phyloP scores from a whole-genome alignment of 1,140 invertebrate genomes.

The Diorhabda carinulata region DNA sequence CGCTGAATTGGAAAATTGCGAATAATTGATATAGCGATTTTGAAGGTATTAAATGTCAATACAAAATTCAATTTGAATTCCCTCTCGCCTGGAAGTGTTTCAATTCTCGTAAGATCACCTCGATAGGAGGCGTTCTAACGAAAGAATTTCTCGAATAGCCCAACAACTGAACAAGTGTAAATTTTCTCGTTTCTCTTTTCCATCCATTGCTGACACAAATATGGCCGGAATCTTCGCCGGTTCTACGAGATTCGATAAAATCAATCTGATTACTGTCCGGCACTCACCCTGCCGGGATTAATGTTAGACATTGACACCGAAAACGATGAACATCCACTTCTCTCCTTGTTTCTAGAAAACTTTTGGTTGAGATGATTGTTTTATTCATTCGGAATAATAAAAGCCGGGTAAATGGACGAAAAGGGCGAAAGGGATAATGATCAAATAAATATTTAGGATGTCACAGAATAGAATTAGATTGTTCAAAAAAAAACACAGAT shows the following conservation, averaged over 20 bases:
- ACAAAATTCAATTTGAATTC: background rate
- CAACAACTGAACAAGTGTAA: conserved; percentile 1
- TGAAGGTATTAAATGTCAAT: background rate
- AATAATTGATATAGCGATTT: too few species aligned
- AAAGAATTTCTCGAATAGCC: background rate
- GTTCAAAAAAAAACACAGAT: too few species aligned
- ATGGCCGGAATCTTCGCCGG: conserved; percentile 1
- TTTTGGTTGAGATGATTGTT: background rate
- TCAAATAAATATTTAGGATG: too few species aligned
- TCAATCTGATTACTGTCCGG: background rate
- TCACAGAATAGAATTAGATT: too few species aligned
- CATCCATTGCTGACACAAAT: background rate
- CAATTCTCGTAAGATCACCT: background rate
- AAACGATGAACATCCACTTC: conserved; percentile 2
- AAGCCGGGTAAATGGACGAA: background rate
- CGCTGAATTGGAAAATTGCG: too few species aligned
- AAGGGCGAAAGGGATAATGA: too few species aligned
- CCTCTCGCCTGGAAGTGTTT: background rate
- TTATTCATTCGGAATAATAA: background rate
- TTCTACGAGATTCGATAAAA: background rate
- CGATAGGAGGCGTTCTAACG: background rate
- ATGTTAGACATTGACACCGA: background rate
- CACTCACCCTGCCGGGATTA: background rate
- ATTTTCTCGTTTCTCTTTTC: conserved; percentile 1
- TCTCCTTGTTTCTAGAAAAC: background rate